Base-by-base conservation (phyloP, 2,888 invertebrate genomes). In the Drosophila infuscata region DNA sequence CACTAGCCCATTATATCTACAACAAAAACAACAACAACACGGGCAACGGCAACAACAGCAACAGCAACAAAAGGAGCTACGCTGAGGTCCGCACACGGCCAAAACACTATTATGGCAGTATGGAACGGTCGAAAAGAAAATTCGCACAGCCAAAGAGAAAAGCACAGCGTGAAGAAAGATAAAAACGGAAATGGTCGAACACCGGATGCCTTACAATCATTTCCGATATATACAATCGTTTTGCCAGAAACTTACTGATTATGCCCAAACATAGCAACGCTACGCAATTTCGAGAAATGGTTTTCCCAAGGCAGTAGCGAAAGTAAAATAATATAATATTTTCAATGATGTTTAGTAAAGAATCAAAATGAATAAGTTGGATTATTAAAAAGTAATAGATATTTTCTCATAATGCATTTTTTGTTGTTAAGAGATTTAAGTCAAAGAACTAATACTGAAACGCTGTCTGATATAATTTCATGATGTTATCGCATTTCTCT, bases 81-180 rank as follows among this genome's bases (percentile, higher is more conserved):
- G 62, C 41, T n/a, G 32, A 76, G 62, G 68, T 73, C 72, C 80
- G 71, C 74, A 63, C 80, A 74, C 70, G 75, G 76, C 73, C 79
- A 69, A 88, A 88, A 76, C 79, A 79, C 87, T 80, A 89, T 90
- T 76, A 89, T 69, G 75, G 87, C 82, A 65, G 87, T 80, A 76
- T 76, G 78, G 76, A 80, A 64, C 62, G 89, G 76, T 78, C 82
- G 69, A 82, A 87, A 80, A 76, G 75, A 77, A 82, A 88, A 82
- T 61, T 70, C 49, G 32, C 60, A 48, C 62, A 41, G 41, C 70
- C 62, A 41, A 59, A 65, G 32, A 49, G 58, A 30, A 33, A n/a
- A 32, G 66, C 51, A 25, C 41, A 56, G 15, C n/a, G 29, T 36
- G 29, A 11, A 1, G 8, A 48, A 71, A 63, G 49, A 52, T n/a